Percentiles rank a stretch among this genome's conserved stretches.
These are phyloP conservation scores for Heliconius ismenius DNA, from an alignment of 2,888 invertebrate species.

Conservation along the genomic window DNA sequence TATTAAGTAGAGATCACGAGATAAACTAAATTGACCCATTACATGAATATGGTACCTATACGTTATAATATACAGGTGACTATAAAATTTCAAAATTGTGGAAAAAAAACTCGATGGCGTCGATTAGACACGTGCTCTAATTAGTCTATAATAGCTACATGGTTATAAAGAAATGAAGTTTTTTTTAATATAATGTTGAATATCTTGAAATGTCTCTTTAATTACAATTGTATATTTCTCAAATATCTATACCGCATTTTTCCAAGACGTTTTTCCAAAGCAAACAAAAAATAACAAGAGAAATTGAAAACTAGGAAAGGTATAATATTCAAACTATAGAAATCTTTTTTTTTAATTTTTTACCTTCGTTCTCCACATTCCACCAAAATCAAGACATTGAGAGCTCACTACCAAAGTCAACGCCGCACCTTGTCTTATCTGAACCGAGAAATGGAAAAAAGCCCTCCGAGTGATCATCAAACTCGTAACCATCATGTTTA, in stretches of 20 bases:
- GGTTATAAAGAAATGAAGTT: background rate
- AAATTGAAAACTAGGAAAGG: too few species aligned
- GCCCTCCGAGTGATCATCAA: background rate
- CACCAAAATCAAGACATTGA: background rate
- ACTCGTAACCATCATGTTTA: background rate
- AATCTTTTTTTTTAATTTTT: background rate
- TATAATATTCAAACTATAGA: too few species aligned
- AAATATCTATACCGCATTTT: too few species aligned
- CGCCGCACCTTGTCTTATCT: too few species aligned
- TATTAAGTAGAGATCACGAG: conserved; percentile 66
- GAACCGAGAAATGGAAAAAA: too few species aligned
- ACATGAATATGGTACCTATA: conserved; percentile 16
- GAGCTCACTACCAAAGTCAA: background rate
- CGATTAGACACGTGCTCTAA: background rate
- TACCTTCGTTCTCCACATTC: background rate
- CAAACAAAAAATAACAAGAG: too few species aligned
- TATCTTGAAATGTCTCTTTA: too few species aligned
- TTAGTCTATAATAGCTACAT: background rate
- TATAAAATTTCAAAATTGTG: conserved; percentile 41
- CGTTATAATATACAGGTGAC: conserved; percentile 49
- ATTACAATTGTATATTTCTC: too few species aligned
- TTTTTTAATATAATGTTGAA: background rate
- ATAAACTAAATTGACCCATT: conserved; percentile 62
- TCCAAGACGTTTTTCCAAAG: too few species aligned
- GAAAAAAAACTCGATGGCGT: conserved; percentile 4